Evolutionary conservation across 2,113 vertebrate genomes (phyloP).

Genomic region (Pedionomus torquatus): DNA sequence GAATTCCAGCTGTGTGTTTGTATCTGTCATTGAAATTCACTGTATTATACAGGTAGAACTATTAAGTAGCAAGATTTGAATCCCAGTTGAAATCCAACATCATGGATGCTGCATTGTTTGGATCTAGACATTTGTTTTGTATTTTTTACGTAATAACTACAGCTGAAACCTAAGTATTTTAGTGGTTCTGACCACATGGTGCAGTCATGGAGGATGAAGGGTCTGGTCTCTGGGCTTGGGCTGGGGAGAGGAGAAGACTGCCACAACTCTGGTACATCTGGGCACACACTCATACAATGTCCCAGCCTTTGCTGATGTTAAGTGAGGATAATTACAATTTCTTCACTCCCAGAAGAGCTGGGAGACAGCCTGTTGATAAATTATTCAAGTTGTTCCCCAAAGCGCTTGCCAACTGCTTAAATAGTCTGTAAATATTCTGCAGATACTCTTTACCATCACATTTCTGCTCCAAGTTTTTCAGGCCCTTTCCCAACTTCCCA

Average conservation of each 20-base stretch:
- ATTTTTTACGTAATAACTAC: not conserved
- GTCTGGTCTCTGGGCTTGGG: not conserved
- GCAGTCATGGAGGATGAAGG: not conserved
- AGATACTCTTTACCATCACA: not conserved
- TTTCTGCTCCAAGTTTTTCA: not conserved
- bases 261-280: not conserved
- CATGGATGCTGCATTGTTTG: not conserved
- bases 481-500: not conserved
- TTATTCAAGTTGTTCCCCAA: not conserved
- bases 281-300: fast-evolving
- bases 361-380: not conserved
- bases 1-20: not conserved
- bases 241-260: not conserved
- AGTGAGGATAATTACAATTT: not conserved
- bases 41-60: not conserved
- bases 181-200: not conserved
- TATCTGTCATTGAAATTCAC: not conserved
- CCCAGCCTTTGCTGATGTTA: not conserved
- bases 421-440: not conserved
- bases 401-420: not conserved
- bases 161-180: not conserved
- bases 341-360: not conserved
- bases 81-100: not conserved
- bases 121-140: not conserved
- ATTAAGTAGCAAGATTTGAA: not conserved